Evolutionary conservation across 2,888 invertebrate species (phyloP).

Genomic region (Xestobium rufovillosum): DNA sequence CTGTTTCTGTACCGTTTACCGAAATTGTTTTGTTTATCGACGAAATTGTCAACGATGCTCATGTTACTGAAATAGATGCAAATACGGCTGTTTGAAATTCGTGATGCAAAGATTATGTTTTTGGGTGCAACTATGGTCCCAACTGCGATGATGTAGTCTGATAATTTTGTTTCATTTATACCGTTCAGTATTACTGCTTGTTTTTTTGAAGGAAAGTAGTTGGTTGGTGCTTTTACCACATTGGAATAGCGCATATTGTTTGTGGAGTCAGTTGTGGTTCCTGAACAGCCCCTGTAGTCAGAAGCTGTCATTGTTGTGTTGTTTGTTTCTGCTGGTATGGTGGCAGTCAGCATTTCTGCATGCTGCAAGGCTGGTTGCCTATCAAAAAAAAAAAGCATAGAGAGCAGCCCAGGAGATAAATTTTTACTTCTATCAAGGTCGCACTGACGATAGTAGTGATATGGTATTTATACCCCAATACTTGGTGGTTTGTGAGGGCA

Average conservation of each 20-base stretch:
- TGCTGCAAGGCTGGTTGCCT: too few relatives aligned
- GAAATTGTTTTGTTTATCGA: too few relatives aligned
- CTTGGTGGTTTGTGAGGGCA: too few relatives aligned
- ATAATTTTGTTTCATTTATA: neutral
- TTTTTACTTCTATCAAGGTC: too few relatives aligned
- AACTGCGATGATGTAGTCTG: constrained; percentile 4
- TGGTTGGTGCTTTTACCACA: neutral
- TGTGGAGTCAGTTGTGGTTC: neutral
- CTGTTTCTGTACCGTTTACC: too few relatives aligned
- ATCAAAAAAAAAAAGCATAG: too few relatives aligned
- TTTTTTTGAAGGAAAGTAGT: constrained; percentile 6
- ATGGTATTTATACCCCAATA: too few relatives aligned
- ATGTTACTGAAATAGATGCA: too few relatives aligned
- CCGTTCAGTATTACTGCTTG: constrained; percentile 7
- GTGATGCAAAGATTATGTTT: neutral
- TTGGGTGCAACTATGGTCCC: neutral
- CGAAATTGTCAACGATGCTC: too few relatives aligned
- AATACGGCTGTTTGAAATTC: neutral
- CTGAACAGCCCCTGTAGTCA: constrained; percentile 6
- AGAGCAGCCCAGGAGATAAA: too few relatives aligned
- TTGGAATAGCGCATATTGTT: neutral
- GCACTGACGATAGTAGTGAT: too few relatives aligned
- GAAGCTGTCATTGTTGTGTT: neutral
- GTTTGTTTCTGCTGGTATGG: neutral
- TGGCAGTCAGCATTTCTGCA: too few relatives aligned